Conservation (phyloP, 2,888 invertebrate genomes). For the Chromoteleia sp. region DNA sequence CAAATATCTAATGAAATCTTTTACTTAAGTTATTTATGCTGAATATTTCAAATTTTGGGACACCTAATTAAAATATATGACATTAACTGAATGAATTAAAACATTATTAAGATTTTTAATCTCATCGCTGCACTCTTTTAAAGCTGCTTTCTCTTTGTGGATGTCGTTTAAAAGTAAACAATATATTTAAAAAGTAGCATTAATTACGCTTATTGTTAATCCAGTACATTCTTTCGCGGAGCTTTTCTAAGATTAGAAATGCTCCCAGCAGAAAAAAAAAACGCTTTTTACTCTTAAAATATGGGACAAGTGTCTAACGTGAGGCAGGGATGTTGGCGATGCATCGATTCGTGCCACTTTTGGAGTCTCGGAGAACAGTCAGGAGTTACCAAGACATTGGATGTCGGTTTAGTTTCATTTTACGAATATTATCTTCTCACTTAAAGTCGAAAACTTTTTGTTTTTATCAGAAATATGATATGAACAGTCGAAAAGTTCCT, state of each 20-base stretch:
- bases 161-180: slow-evolving; percentile 6
- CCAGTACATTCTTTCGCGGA: slow-evolving; percentile 7
- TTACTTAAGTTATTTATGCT: no score
- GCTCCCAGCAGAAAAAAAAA: slow-evolving; percentile 11
- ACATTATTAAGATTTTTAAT: not conserved
- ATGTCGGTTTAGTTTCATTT: slow-evolving; percentile 20
- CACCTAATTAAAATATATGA: no score
- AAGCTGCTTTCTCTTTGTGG: not conserved
- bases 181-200: slow-evolving; percentile 11
- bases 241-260: slow-evolving; percentile 35
- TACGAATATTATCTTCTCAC: slow-evolving; percentile 14
- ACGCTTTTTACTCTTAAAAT: slow-evolving; percentile 62
- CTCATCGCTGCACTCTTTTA: not conserved
- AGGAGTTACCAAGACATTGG: slow-evolving; percentile 49
- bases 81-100: no score
- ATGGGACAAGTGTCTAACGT: slow-evolving; percentile 67
- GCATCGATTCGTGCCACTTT: slow-evolving; percentile 71
- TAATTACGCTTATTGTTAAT: slow-evolving; percentile 35
- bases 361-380: slow-evolving; percentile 49
- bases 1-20: no score
- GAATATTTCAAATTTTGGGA: no score
- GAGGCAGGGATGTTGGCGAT: slow-evolving; percentile 60
- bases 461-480: not conserved
- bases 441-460: not conserved
- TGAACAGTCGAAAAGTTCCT: not conserved